Evolutionary conservation across 2,113 vertebrate species (phyloP), one percentile per base, ranked within the genome.

Genomic region (Sminthopsis crassicaudata): DNA sequence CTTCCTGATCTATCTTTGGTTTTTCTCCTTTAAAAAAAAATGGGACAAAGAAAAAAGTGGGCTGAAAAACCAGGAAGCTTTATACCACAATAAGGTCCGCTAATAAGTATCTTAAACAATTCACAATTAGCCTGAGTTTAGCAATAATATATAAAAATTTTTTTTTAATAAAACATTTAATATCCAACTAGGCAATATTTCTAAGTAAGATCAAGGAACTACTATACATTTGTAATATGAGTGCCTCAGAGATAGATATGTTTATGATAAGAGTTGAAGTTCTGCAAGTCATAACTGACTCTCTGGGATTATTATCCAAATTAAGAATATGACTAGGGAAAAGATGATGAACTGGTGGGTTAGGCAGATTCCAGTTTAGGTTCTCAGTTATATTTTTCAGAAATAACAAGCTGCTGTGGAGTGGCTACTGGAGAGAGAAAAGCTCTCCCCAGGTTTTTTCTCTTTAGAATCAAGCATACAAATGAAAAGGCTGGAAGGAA

Each of bases 41-140:
- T 84, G 55, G 92, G 92, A 91, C 92, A 96, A 95, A 97, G 96
- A 98, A 97, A 97, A 96, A 97, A 97, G 95, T 98, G 97, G 96
- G 97, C 97, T 97, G 96, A 96, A 97, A 97, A 98, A 98, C 92
- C 98, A 98, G 97, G 97, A 98, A 97, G 93, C 96, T 97, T 97
- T 97, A 96, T 94, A 95, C 92, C 95, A 97, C 97, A 97, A 97
- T 96, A 92, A 97, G 51, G 92, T 95, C 97, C 97, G 96, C 91
- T 96, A 93, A 92, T 97, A 97, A 95, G 97, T 97, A 94, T 42
- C 93, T 48, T 97, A 96, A 97, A 98, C 96, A 97, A 96, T 96
- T 96, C 95, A 93, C 95, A 93, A 95, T 96, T 96, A 67, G 30
- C 94, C 88, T 92, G 89, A 96, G 92, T 95, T 97, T 95, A 96